Conservation (phyloP, 2,113 vertebrate species). For the Cynocephalus volans region DNA sequence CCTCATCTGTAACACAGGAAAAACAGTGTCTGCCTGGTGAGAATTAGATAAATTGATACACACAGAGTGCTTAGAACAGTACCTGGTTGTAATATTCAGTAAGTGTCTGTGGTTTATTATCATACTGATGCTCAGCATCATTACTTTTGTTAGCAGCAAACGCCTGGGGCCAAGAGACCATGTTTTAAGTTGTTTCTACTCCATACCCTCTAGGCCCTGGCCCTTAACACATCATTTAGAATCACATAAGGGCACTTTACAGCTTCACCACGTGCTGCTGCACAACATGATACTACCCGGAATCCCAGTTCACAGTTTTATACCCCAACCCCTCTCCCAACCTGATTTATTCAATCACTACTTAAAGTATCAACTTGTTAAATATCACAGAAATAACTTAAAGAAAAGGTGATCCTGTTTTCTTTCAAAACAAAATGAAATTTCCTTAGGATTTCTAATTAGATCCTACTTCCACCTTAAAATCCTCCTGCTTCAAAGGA, state of each 20-base stretch:
- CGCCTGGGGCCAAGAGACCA: not conserved
- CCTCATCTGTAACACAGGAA: not conserved
- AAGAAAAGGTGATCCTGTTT: not conserved
- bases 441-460: slow-evolving; percentile 48
- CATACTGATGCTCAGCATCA: fast-evolving
- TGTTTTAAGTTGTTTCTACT: too few relatives aligned
- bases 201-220: not conserved
- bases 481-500: not conserved
- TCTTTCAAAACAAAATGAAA: slow-evolving; percentile 61
- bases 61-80: fast-evolving
- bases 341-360: not conserved
- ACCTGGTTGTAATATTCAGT: too few relatives aligned
- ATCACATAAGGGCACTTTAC: fast-evolving
- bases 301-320: not conserved
- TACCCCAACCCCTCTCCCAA: not conserved
- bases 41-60: not conserved
- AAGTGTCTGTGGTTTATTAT: not conserved
- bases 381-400: not conserved
- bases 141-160: not conserved
- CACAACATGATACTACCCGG: fast-evolving
- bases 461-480: slow-evolving; percentile 29
- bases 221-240: not conserved
- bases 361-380: not conserved
- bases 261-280: fast-evolving
- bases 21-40: not conserved